Conservation (phyloP, 2,888 invertebrate species). For the Lysandra coridon region DNA sequence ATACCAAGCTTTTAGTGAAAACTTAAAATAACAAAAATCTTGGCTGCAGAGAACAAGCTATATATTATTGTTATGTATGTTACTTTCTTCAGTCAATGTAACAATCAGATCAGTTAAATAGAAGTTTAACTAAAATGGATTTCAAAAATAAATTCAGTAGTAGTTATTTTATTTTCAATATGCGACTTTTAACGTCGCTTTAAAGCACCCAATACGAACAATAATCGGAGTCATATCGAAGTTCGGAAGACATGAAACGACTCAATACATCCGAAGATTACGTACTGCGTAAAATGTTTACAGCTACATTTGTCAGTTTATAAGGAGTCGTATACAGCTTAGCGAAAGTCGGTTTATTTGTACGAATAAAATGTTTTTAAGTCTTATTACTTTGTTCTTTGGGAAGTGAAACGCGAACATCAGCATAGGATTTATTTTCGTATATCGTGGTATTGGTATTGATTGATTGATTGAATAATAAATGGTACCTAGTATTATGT, state of each 20-base stretch:
- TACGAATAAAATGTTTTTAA: constrained; percentile 20
- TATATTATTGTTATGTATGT: no score
- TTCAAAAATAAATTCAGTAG: background rate
- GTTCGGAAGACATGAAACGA: constrained; percentile 34
- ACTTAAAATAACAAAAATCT: no score
- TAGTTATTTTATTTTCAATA: background rate
- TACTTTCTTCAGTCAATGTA: no score
- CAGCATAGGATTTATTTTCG: background rate
- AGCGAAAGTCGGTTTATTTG: constrained; percentile 26
- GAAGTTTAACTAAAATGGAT: background rate
- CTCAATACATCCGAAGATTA: constrained; percentile 38
- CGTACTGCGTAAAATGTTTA: constrained; percentile 39
- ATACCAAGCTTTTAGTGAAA: no score
- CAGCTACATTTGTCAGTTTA: constrained; percentile 34
- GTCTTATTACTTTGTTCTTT: constrained; percentile 9
- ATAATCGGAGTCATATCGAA: background rate
- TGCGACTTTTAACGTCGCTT: background rate
- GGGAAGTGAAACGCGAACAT: background rate
- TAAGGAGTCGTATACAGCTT: constrained; percentile 33
- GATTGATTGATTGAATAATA: no score
- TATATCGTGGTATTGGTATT: background rate
- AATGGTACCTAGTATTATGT: no score
- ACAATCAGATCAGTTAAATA: no score
- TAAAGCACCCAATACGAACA: background rate
- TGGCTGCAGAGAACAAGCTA: no score